A percentile compares a stretch with the other conserved stretches of the same genome.
phyloP scores from a whole-genome alignment of 2,797 vertebrate species.

The Chelon auratus region DNA sequence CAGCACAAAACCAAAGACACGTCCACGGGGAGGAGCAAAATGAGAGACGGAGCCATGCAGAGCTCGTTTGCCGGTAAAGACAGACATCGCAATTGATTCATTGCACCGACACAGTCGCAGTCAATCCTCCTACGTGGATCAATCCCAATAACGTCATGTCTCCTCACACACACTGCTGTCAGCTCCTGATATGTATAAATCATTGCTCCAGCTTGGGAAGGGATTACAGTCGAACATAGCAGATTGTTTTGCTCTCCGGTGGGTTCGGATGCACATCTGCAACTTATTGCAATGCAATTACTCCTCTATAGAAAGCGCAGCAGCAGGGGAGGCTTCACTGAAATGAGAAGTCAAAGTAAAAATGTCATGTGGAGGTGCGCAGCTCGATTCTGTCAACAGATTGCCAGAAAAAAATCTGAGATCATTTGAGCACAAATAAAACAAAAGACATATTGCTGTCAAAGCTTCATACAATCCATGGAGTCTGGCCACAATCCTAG shows the following conservation, averaged over 20 bases:
- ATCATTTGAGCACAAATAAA: background rate
- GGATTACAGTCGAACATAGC: constrained; percentile 14
- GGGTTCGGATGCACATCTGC: constrained; percentile 24
- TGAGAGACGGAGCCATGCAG: constrained; percentile 3
- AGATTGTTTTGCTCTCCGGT: constrained; percentile 39
- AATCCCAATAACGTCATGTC: constrained; percentile 11
- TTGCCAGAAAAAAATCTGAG: background rate
- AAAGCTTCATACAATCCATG: constrained; percentile 11
- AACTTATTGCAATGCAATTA: constrained; percentile 4
- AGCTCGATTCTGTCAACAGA: background rate
- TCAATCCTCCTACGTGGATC: constrained; percentile 25
- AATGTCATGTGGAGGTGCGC: background rate
- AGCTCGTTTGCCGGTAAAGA: constrained; percentile 13
- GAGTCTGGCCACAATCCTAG: background rate
- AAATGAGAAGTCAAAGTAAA: constrained; percentile 1
- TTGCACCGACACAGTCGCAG: constrained; percentile 32
- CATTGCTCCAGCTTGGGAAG: constrained; percentile 10
- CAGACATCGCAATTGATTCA: constrained; percentile 26
- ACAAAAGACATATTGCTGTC: background rate
- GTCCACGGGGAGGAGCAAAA: constrained; percentile 16
- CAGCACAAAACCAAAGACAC: background rate
- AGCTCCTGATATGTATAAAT: constrained; percentile 5
- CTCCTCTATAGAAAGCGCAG: background rate
- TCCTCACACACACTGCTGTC: background rate
- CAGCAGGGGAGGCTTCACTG: constrained; percentile 8